Evolutionary conservation across 2,113 vertebrate species (phyloP).

Genomic region (Amphiprion percula): DNA sequence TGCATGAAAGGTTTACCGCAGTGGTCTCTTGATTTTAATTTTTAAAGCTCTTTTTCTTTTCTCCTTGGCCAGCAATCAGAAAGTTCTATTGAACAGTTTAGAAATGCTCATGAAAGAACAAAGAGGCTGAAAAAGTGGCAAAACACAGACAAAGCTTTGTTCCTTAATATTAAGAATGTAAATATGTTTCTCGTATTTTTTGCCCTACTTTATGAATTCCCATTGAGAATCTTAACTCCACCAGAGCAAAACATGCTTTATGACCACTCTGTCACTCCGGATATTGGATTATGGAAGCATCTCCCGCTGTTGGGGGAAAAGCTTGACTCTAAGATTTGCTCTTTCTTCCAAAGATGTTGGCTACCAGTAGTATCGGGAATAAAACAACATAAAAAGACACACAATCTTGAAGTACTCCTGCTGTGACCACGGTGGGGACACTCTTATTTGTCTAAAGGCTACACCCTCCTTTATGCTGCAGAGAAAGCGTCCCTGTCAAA

Average conservation of each 20-base stretch:
- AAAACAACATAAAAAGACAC: constrained; percentile 84
- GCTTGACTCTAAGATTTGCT: constrained; percentile 83
- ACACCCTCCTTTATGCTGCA: constrained; percentile 87
- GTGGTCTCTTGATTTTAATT: constrained; percentile 27
- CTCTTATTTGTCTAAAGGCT: constrained; percentile 88
- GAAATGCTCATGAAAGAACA: constrained; percentile 52
- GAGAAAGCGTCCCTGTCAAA: constrained; percentile 93
- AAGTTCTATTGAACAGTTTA: constrained; percentile 48
- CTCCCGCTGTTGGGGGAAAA: constrained; percentile 78
- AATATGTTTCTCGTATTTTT: constrained; percentile 38
- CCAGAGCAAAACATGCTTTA: constrained; percentile 63
- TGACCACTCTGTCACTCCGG: constrained; percentile 62
- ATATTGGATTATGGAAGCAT: constrained; percentile 82
- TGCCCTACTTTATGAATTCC: constrained; percentile 48
- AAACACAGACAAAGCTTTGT: constrained; percentile 50
- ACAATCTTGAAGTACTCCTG: constrained; percentile 86
- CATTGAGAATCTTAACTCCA: constrained; percentile 68
- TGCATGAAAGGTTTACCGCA: constrained; percentile 34
- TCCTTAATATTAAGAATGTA: constrained; percentile 53
- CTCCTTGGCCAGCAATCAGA: constrained; percentile 37
- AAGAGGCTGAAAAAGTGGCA: constrained; percentile 30
- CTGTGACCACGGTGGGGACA: constrained; percentile 87
- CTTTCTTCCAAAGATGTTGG: constrained; percentile 85
- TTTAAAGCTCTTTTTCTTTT: constrained; percentile 26
- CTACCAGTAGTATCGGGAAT: constrained; percentile 82